These are phyloP conservation scores for Scaptomyza cyrtandrae DNA, from an alignment of 2,888 invertebrate genomes.

Conservation along the genomic window DNA sequence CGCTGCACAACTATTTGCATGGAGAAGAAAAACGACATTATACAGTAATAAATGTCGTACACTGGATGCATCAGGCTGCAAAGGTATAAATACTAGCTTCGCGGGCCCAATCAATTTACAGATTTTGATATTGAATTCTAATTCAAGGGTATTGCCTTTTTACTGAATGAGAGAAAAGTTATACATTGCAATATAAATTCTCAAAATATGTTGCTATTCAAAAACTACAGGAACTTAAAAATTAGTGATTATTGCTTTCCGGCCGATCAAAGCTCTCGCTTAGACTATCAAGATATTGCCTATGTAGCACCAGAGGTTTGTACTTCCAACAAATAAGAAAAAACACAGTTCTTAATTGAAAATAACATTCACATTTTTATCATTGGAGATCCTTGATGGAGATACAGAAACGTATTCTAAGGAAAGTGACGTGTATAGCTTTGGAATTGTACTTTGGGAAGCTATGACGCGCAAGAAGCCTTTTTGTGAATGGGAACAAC, in stretches of 20 bases:
- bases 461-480: neutral
- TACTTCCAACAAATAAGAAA: no score
- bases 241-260: neutral
- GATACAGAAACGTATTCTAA: no score
- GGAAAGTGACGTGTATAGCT: neutral
- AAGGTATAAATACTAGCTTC: neutral
- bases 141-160: neutral
- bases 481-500: neutral
- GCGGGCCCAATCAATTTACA: neutral
- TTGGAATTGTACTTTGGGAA: slow-evolving; percentile 1
- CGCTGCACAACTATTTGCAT: slow-evolving; percentile 10
- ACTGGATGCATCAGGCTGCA: neutral
- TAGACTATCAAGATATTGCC: neutral
- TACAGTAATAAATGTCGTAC: neutral
- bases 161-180: neutral
- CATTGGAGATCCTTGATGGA: neutral
- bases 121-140: neutral
- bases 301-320: slow-evolving; percentile 11
- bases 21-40: neutral
- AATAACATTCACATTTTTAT: no score
- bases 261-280: neutral
- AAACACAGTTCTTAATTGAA: neutral
- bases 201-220: slow-evolving; percentile 2
- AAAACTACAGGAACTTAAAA: slow-evolving; percentile 1
- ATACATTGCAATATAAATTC: neutral